Percentiles rank a stretch among this genome's conserved stretches.
Conservation (phyloP, 23 tunicate genomes). For the Botrylloides violaceus region DNA sequence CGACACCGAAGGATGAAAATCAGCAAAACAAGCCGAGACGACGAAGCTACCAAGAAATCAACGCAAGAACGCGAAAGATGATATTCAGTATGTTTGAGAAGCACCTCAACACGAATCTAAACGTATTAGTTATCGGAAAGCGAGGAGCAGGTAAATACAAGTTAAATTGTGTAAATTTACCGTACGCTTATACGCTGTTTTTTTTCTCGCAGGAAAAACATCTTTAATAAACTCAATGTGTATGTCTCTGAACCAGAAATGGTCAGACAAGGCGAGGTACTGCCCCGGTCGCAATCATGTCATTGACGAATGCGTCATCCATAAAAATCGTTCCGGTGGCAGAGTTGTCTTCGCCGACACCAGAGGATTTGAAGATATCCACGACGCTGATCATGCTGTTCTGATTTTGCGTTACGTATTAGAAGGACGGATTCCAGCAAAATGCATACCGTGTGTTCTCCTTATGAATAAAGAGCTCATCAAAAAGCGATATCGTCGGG, state of each 20-base stretch:
- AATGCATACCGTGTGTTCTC: conserved; percentile 91
- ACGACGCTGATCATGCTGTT: conserved; percentile 80
- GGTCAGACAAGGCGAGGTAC: conserved; percentile 89
- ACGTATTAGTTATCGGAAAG: conserved; percentile 70
- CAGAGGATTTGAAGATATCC: conserved; percentile 92
- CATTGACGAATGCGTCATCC: conserved; percentile 86
- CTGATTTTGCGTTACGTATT: conserved; percentile 87
- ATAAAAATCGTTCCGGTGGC: conserved; percentile 63
- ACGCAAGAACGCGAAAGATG: conserved; percentile 64
- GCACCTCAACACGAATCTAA: conserved; percentile 71
- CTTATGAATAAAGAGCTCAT: conserved; percentile 88
- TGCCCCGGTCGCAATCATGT: conserved; percentile 92
- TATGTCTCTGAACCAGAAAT: conserved; percentile 93
- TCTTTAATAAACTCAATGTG: conserved; percentile 93
- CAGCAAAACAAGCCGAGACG: background rate
- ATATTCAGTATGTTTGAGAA: conserved; percentile 55
- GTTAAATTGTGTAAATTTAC: background rate
- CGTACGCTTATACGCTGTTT: background rate
- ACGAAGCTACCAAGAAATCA: conserved; percentile 20
- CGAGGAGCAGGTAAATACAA: conserved; percentile 54
- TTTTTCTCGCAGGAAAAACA: conserved; percentile 76
- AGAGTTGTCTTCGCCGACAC: conserved; percentile 97
- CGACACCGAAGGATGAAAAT: background rate
- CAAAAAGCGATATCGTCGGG: conserved; percentile 84
- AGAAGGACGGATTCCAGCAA: conserved; percentile 94